Conservation (phyloP, 1,140 invertebrate species). For the Popillia japonica region DNA sequence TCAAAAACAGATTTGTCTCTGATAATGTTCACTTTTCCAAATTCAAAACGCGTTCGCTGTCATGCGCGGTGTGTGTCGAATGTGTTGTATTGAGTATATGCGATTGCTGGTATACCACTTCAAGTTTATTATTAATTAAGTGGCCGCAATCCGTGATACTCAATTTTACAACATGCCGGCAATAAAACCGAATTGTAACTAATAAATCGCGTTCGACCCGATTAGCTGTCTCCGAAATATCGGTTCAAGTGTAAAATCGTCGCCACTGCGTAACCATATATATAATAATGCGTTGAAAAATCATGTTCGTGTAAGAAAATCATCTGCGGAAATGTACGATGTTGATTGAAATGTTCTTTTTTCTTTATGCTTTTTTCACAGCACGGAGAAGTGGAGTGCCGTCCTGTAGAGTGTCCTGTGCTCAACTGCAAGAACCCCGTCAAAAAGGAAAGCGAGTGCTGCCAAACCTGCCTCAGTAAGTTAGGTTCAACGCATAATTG, state of each 20-base stretch:
- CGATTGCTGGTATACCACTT: too few species aligned
- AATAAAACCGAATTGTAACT: not conserved
- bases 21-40: not conserved
- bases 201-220: not conserved
- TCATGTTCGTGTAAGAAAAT: constrained; percentile 5
- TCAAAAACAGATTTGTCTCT: constrained; percentile 20
- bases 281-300: not conserved
- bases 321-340: not conserved
- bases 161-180: not conserved
- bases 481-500: constrained; percentile 49
- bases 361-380: constrained; percentile 61
- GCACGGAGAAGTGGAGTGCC: constrained; percentile 84
- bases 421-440: constrained; percentile 82
- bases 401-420: constrained; percentile 77
- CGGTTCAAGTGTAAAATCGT: not conserved
- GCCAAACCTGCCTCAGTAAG: constrained; percentile 86
- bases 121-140: not conserved
- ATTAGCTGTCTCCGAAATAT: not conserved
- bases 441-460: constrained; percentile 79
- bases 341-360: constrained; percentile 25
- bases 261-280: constrained; percentile 2
- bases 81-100: not conserved
- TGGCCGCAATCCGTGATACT: not conserved
- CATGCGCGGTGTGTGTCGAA: not conserved
- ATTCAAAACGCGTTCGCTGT: not conserved